Evolutionary conservation across 1,140 invertebrate species (phyloP).

Genomic region (Magallana gigas): DNA sequence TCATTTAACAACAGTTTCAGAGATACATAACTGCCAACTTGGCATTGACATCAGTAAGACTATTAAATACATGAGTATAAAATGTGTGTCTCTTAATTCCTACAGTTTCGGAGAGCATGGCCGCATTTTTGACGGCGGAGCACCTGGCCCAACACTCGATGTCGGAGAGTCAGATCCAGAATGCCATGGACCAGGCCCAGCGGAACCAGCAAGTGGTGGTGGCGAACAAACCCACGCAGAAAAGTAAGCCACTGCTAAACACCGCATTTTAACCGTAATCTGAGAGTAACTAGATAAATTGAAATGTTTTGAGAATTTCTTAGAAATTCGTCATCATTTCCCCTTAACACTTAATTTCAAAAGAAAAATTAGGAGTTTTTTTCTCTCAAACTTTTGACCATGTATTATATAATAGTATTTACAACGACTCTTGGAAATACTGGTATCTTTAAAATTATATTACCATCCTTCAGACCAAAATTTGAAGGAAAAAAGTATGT

Average conservation of each 20-base stretch:
- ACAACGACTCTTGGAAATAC: no score
- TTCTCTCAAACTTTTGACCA: no score
- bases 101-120: slow-evolving; percentile 68
- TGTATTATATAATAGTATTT: no score
- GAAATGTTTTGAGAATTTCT: no score
- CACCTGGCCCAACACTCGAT: slow-evolving; percentile 60
- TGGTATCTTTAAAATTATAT: no score
- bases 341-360: no score
- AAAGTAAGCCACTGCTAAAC: slow-evolving; percentile 31
- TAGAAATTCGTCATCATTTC: no score
- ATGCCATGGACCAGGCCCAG: slow-evolving; percentile 66
- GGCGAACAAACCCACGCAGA: slow-evolving; percentile 49
- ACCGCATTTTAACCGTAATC: no score
- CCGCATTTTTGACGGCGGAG: slow-evolving; percentile 67
- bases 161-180: slow-evolving; percentile 64
- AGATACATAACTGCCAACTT: neutral
- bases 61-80: neutral
- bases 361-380: no score
- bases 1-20: neutral
- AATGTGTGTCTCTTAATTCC: neutral
- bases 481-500: no score
- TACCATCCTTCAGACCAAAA: no score
- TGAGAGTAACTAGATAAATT: no score
- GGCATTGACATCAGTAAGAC: neutral
- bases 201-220: slow-evolving; percentile 57